These are phyloP conservation scores for Leptocoma aspasia DNA, from an alignment of 2,113 vertebrate genomes.

Conservation along the genomic window DNA sequence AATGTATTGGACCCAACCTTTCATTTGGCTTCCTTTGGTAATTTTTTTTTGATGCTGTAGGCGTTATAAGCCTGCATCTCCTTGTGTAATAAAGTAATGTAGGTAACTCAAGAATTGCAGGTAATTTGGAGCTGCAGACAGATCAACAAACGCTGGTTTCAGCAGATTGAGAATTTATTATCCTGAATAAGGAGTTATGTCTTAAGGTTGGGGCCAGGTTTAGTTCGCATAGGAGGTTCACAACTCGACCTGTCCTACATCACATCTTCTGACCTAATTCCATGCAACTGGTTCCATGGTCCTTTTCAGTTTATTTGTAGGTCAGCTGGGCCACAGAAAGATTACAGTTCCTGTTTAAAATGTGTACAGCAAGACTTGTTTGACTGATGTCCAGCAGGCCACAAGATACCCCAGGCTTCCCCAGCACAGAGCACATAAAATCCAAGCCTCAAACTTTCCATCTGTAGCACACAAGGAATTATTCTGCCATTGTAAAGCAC, in stretches of 20 bases:
- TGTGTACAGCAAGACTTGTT: neutral
- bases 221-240: neutral
- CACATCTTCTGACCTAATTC: neutral
- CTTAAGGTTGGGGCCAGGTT: neutral
- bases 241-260: neutral
- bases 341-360: neutral
- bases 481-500: neutral
- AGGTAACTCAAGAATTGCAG: neutral
- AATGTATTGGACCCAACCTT: neutral
- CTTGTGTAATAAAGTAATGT: neutral
- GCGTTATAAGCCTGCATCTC: neutral
- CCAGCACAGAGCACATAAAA: accelerated
- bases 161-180: neutral
- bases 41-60: neutral
- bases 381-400: neutral
- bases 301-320: neutral
- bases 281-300: neutral
- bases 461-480: neutral
- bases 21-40: neutral
- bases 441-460: neutral
- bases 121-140: neutral
- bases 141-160: neutral
- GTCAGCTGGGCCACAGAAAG: neutral
- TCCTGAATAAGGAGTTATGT: neutral
- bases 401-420: neutral